Percentiles rank a stretch among this genome's conserved stretches.
phyloP scores from a whole-genome alignment of 2,797 vertebrate genomes.

The Tinamus major region DNA sequence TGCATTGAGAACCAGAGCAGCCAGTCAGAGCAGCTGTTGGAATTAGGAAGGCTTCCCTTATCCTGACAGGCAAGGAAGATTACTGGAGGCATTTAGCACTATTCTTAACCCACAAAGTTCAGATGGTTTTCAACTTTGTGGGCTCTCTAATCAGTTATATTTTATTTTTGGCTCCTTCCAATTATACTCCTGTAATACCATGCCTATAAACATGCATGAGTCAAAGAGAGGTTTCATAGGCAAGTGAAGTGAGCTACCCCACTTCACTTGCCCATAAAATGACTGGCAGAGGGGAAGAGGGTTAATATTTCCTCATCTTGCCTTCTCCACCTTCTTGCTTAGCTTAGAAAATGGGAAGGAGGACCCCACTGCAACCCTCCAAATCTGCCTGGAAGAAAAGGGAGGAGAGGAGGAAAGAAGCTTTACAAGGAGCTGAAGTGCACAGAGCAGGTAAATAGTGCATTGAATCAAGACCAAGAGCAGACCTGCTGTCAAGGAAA shows the following conservation, averaged over 20 bases:
- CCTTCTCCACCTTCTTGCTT: background rate
- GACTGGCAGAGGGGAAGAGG: background rate
- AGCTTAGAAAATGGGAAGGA: background rate
- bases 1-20: background rate
- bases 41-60: background rate
- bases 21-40: background rate
- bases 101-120: background rate
- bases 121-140: background rate
- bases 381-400: background rate
- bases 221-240: too few relatives aligned
- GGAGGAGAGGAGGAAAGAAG: background rate
- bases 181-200: background rate
- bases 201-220: background rate
- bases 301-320: background rate
- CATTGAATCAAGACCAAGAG: background rate
- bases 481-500: background rate
- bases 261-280: background rate
- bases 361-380: background rate
- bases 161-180: background rate
- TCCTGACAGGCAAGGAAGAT: background rate
- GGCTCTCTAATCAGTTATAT: background rate
- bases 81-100: background rate
- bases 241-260: background rate
- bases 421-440: background rate
- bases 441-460: background rate